phyloP scores from a whole-genome alignment of 2,797 vertebrate genomes.

The Phalanger gymnotis region DNA sequence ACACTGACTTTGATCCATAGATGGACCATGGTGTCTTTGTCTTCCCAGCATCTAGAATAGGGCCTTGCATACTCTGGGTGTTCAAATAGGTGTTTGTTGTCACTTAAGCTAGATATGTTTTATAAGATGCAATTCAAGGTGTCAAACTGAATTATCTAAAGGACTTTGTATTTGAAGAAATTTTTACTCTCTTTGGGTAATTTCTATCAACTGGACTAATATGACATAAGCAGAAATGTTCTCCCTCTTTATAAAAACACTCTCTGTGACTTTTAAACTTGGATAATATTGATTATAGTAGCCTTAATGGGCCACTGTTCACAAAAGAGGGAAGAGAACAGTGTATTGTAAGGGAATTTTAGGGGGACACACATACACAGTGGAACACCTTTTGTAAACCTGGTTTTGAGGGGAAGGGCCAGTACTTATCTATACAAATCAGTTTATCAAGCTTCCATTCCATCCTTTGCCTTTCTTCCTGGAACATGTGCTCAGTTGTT shows the following conservation, averaged over 20 bases:
- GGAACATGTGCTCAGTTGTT: neutral
- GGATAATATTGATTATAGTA: slow-evolving; percentile 34
- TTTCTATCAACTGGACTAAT: slow-evolving; percentile 42
- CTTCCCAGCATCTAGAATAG: neutral
- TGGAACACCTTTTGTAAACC: neutral
- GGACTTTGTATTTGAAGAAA: neutral
- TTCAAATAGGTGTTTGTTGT: neutral
- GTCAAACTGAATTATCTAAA: neutral
- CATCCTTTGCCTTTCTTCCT: neutral
- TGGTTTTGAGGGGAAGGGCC: neutral
- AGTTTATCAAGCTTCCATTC: neutral
- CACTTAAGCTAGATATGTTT: neutral
- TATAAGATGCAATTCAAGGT: neutral
- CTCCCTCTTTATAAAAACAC: neutral
- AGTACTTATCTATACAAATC: neutral
- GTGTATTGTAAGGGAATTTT: neutral
- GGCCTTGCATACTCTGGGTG: neutral
- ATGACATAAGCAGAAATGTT: neutral
- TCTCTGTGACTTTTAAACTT: slow-evolving; percentile 14
- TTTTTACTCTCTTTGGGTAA: slow-evolving; percentile 37
- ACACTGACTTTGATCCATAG: neutral
- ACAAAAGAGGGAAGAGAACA: slow-evolving; percentile 41
- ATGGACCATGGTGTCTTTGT: neutral
- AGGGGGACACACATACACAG: neutral
- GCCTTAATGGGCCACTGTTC: slow-evolving; percentile 20